Base-by-base conservation (phyloP, 1,140 invertebrate species). In the Heliothis virescens region DNA sequence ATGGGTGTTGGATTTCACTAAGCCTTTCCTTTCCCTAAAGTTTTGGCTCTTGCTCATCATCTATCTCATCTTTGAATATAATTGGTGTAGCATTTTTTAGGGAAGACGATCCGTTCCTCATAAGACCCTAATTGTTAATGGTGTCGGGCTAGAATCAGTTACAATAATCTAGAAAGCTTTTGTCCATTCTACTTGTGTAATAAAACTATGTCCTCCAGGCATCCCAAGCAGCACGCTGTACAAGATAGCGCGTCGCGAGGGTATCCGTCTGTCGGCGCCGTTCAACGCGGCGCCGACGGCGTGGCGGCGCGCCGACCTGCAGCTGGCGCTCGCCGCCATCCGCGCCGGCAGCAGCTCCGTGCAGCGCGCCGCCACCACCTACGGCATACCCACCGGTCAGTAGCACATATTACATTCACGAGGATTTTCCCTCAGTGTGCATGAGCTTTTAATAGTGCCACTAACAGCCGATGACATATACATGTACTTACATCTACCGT, bases 201-300 rank as follows among this genome's bases (percentile, higher is more conserved):
- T 26, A 26, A 26, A 1, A 26, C 21, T 41, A 5, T 41, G 34
- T 18, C 3, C 13, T n/a, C 18, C 86, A 96, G 96, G 96, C 16
- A 98, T 98, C 90, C 98, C 98, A 18, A 98, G 97, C 85, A 98
- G 97, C 90, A 98, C 98, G 4, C 94, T 98, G 86, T 98, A 98
- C 95, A 98, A 98, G 96, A 98, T 98, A 85, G 98, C 98, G 12
- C 96, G 98, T 82, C 96, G 97, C 87, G 98, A 98, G 94, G 98
- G 98, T 67, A 98, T 98, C 86, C 96, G 98, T 82, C 94, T 98
- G 84, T 97, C 98, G 21, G 97, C 97, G 41, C 98, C 98, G 1
- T 98, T 98, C 94, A 98, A 98, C 95, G 97, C 97, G n/a, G 97
- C 97, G 81, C 97, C 98, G 15, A 98, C 97, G n/a, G 96, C 97